A percentile compares a stretch with the other conserved stretches of the same genome.
Conservation (phyloP, 2,797 vertebrate genomes). For the Rhabdophis nuchalis region DNA sequence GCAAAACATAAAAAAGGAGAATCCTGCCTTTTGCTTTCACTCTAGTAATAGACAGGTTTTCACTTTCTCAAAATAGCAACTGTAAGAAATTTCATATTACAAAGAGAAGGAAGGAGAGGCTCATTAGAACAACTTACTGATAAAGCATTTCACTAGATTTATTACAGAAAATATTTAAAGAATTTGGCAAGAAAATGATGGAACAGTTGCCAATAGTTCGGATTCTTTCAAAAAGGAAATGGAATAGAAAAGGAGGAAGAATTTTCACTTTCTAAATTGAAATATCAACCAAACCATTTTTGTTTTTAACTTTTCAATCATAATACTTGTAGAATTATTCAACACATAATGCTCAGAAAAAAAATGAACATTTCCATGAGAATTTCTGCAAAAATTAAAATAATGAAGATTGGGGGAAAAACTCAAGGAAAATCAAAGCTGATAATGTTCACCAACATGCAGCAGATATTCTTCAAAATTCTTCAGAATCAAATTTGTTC, state of each 20-base stretch:
- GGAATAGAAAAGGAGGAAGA: not conserved
- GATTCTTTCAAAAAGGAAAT: not conserved
- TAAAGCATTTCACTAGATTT: not conserved
- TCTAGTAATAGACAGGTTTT: not conserved
- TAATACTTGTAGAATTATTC: not conserved
- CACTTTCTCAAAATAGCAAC: not conserved
- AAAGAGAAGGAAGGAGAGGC: not conserved
- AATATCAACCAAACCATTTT: not conserved
- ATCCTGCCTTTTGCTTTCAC: not conserved
- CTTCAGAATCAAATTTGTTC: slow-evolving; percentile 53
- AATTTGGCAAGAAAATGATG: not conserved
- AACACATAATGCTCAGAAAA: not conserved
- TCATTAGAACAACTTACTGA: not conserved
- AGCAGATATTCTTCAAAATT: slow-evolving; percentile 38
- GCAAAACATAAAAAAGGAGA: not conserved
- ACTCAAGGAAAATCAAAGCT: not conserved
- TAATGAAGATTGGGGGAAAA: not conserved
- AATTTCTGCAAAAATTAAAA: not conserved
- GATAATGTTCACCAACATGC: not conserved
- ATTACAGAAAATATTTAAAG: not conserved
- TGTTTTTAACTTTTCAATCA: not conserved
- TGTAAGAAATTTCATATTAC: not conserved
- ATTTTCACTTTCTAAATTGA: not conserved
- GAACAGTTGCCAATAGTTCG: not conserved
- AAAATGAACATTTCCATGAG: not conserved